Evolutionary conservation across 2,797 vertebrate species (phyloP), one percentile per base, ranked within the genome.

Genomic region (Tiaroga cobitis): DNA sequence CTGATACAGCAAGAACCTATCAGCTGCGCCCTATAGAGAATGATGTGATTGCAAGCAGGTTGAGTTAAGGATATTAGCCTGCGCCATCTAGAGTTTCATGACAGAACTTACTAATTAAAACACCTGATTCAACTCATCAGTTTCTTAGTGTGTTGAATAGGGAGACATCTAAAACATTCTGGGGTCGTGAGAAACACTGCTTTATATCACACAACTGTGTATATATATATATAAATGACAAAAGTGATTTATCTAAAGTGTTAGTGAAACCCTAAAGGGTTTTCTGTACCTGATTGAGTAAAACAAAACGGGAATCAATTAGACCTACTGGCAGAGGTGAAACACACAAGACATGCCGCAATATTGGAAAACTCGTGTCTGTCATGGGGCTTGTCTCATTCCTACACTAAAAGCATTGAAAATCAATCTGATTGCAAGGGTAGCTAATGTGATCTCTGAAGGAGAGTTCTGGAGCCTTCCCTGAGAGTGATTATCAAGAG

Each of bases 381-480:
- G 56, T 37, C 41, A 72, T 59, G 16, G 83, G 29, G 81, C 65
- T 87, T 81, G 88, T 80, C 77, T 70, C 29, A 34, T n/a, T 69
- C 78, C 37, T 41, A 4, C 65, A 49, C 88, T 87, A 87, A 81
- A 54, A 90, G 89, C 82, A 89, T 74, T 46, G 41, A 75, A 77
- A 87, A 86, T 78, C 89, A 90, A 92, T 92, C 79, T 68, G 83
- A 92, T 89, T 92, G 88, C 56, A 85, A 59, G 67, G 34, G 43
- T 46, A 82, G 69, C 80, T 82, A 80, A 85, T 80, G 76, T 65
- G 65, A 72, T 80, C 82, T 76, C 56, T 59, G 68, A 73, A 84
- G 54, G 29, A 77, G n/a, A 79, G 70, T 68, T 85, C 73, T 3
- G 34, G 19, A 86, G 84, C 80, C 81, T 89, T 86, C 32, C 26